A percentile compares a stretch with the other conserved stretches of the same genome.
These are phyloP conservation scores for Boloria euphrosyne DNA, from an alignment of 2,888 invertebrate species.

Conservation along the genomic window DNA sequence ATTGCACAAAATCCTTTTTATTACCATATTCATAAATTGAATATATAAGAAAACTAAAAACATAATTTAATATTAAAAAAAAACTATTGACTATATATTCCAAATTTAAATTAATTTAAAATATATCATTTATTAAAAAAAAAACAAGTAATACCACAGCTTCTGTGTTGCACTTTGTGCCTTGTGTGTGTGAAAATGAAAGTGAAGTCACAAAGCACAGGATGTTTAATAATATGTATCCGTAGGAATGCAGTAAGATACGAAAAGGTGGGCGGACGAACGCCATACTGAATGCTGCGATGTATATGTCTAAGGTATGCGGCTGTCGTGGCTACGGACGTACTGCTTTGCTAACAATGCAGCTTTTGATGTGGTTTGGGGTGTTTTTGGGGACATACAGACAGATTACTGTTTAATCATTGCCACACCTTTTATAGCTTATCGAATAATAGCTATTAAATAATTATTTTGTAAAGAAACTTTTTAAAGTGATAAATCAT, in stretches of 20 bases:
- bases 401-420: neutral
- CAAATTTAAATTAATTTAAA: neutral
- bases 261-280: constrained; percentile 83
- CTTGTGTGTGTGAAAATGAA: neutral
- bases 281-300: constrained; percentile 85
- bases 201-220: neutral
- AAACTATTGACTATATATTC: neutral
- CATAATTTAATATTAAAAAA: too few relatives aligned
- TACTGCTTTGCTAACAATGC: constrained; percentile 43
- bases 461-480: too few relatives aligned
- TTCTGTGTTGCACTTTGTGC: neutral
- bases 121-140: neutral
- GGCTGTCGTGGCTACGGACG: constrained; percentile 49
- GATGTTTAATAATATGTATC: constrained; percentile 43
- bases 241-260: constrained; percentile 84
- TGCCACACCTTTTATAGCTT: neutral
- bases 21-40: too few relatives aligned
- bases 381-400: constrained; percentile 16
- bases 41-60: too few relatives aligned
- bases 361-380: constrained; percentile 31
- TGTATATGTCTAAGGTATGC: constrained; percentile 87
- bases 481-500: too few relatives aligned
- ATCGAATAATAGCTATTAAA: neutral
- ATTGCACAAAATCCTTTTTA: too few relatives aligned
- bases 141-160: neutral